Base-by-base conservation (phyloP, 1,140 invertebrate species). In the Homarus americanus region DNA sequence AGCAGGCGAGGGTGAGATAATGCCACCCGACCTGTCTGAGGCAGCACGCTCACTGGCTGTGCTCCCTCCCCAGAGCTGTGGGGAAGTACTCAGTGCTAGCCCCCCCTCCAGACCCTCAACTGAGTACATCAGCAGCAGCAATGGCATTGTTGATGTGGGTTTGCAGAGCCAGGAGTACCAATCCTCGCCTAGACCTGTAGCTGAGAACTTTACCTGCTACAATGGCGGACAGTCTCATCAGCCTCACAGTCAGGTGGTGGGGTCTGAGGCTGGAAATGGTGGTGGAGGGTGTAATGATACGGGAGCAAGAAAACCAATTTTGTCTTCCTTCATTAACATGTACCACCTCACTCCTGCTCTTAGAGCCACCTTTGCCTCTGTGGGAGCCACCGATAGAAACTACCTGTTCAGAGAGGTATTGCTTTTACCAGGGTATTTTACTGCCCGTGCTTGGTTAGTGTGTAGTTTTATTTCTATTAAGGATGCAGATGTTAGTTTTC, bases 381-480 rank as follows among this genome's bases (percentile, higher is more conserved):
- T 87, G 38, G 86, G 86, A 87, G 86, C 86, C 49, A 87, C 86
- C 58, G 86, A 80, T 66, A 87, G n/a, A 69, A 28, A 75, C 38
- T 87, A 87, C 86, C n/a, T 36, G 40, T 87, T 87, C 53, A 87
- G n/a, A 87, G 86, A 87, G 86, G 86, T 87, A 87, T 66, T 63
- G 34, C n/a, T 24, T 4, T 79, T 28, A 7, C 36, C 28, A 15
- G 2, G 44, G 38, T 9, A 44, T n/a, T 44, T n/a, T 41, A 41
- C n/a, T 79, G 15, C 20, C 24, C n/a, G 20, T 5, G n/a, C 24
- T 78, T 7, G 38, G 17, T 78, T n/a, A 24, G 32, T 40, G 4
- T 78, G 75, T 78, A 78, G 75, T 24, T 40, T 78, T 41, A 24
- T 38, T 17, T 78, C 17, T 41, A 5, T 78, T n/a, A 32, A 5